Base-by-base conservation (phyloP, 2,888 invertebrate species). In the Drosophila meridiana region DNA sequence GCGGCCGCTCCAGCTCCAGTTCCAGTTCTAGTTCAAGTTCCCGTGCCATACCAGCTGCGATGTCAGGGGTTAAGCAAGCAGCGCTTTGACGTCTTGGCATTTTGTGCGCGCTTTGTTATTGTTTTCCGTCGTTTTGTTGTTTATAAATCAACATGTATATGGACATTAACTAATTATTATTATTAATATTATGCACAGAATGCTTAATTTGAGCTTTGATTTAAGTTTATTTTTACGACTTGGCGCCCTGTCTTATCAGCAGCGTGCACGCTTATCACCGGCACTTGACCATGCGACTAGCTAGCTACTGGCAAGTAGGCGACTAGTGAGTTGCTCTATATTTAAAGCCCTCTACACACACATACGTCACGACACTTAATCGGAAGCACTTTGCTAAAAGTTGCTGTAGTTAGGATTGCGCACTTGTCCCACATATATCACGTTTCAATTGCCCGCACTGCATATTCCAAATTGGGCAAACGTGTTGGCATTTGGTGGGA, bases 161-260 rank as follows among this genome's bases (percentile, higher is more conserved):
- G 66, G 57, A 55, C 64, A 70, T 68, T 34, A 65, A 72, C 73
- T 73, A 87, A 85, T 84, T 84, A 70, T 72, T 61, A 63, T 63
- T 42, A n/a, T 42, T 56, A n/a, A 11, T 36, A 42, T 40, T 71
- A 69, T 69, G 56, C 47, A 45, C 26, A 70, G 57, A 59, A 45
- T 56, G 40, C 43, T 47, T 65, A 56, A 56, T 66, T 65, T 48
- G n/a, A 68, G 55, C 55, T 68, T 62, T 60, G 55, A 53, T 64
- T 81, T 47, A 32, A 30, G 30, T 70, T 66, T 40, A n/a, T 52
- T 36, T 78, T 73, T 70, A 86, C 53, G 73, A 69, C 69, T 82
- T 83, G 87, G 84, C 87, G 84, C 84, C 76, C 30, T 52, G 64
- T 72, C 70, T 85, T 84, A 84, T 84, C 83, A 57, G 69, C 58